A percentile compares a stretch with the other conserved stretches of the same genome.
These are phyloP conservation scores for Neopelma chrysocephalum DNA, from an alignment of 2,797 vertebrate species.

Conservation along the genomic window DNA sequence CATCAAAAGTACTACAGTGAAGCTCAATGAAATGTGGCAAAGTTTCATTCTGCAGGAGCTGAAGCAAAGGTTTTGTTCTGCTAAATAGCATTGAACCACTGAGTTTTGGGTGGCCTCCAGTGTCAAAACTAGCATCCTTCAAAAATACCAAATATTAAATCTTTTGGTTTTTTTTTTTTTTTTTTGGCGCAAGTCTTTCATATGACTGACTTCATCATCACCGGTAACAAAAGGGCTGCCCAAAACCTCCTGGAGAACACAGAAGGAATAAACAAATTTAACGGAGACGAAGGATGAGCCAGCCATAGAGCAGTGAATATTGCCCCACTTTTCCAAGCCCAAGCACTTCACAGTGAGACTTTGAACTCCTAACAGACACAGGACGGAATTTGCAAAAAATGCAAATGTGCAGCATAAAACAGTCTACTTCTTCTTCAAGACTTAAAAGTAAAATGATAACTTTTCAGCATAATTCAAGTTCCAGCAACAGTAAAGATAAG, in stretches of 20 bases:
- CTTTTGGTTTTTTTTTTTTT: not conserved
- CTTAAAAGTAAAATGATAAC: not conserved
- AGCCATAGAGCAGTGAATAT: not conserved
- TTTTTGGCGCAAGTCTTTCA: not conserved
- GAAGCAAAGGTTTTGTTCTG: slow-evolving; percentile 1
- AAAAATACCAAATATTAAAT: not conserved
- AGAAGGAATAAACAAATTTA: not conserved
- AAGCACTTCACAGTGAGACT: not conserved
- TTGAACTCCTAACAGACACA: slow-evolving; percentile 9
- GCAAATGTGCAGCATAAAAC: not conserved
- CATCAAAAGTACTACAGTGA: not conserved
- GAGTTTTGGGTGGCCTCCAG: not conserved
- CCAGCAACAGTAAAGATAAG: not conserved
- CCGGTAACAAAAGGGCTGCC: not conserved
- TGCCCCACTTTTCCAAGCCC: slow-evolving; percentile 18
- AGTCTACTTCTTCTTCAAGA: not conserved
- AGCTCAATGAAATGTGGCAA: not conserved
- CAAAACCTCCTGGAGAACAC: not conserved
- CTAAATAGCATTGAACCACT: not conserved
- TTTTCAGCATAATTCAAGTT: slow-evolving; percentile 1
- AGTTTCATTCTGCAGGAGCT: not conserved
- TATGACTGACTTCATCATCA: not conserved
- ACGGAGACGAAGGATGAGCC: not conserved
- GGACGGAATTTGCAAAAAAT: slow-evolving; percentile 1
- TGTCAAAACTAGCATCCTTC: not conserved